Percentiles rank a stretch among this genome's conserved stretches.
Evolutionary conservation across 2,797 vertebrate genomes (phyloP).

Genomic region (Gymnoscopelus braueri): DNA sequence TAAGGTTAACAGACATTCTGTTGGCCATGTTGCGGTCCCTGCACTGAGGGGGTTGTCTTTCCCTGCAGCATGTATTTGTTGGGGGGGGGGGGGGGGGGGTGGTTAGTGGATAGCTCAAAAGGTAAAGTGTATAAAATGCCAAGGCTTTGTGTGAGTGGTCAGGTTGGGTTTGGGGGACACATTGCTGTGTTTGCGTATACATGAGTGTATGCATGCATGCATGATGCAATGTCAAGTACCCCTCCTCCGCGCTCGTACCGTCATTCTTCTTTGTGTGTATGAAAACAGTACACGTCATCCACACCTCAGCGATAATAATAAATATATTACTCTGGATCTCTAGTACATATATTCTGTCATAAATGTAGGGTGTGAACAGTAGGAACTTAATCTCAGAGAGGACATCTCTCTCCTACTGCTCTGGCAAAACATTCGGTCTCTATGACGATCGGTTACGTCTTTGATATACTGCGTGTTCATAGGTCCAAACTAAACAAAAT

Average conservation of each 20-base stretch:
- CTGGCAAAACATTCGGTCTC: constrained; percentile 73
- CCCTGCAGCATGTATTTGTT: constrained; percentile 40
- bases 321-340: constrained; percentile 75
- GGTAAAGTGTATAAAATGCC: constrained; percentile 60
- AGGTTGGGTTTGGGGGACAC: constrained; percentile 39
- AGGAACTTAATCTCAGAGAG: constrained; percentile 73
- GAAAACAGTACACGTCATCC: constrained; percentile 38
- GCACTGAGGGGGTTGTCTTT: constrained; percentile 43
- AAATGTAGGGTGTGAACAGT: constrained; percentile 47
- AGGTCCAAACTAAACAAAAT: constrained; percentile 73
- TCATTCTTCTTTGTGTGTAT: constrained; percentile 35
- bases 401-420: constrained; percentile 53
- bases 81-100: constrained; percentile 44
- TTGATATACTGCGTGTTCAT: constrained; percentile 73
- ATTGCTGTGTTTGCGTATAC: constrained; percentile 30
- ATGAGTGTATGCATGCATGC: constrained; percentile 30
- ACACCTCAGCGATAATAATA: constrained; percentile 56
- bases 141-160: constrained; percentile 55
- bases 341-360: constrained; percentile 60
- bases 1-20: constrained; percentile 63
- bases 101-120: constrained; percentile 39
- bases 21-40: constrained; percentile 33
- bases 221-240: constrained; percentile 29
- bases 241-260: constrained; percentile 36
- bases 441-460: constrained; percentile 68